Evolutionary conservation across 1,140 invertebrate species (phyloP).

Genomic region (Drosophila sproati): DNA sequence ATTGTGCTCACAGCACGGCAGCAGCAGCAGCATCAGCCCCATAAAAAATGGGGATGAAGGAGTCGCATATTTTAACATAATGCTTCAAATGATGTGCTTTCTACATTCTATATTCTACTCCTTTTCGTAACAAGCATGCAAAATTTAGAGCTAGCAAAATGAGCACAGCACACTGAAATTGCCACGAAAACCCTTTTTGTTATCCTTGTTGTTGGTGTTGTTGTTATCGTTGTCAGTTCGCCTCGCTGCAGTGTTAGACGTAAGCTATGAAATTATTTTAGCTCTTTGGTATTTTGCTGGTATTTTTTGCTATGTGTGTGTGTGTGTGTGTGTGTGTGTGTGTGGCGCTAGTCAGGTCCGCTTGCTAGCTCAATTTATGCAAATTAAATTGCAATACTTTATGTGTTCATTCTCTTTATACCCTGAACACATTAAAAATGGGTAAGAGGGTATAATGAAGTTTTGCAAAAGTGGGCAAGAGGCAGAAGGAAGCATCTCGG

Average conservation of each 20-base stretch:
- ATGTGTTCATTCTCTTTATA: constrained; percentile 34
- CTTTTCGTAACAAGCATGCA: constrained; percentile 54
- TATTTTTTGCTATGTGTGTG: constrained; percentile 33
- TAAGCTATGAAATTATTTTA: constrained; percentile 76
- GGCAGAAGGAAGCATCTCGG: too few species aligned
- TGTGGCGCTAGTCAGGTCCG: constrained; percentile 8
- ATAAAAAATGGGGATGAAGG: constrained; percentile 33
- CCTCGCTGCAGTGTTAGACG: constrained; percentile 68
- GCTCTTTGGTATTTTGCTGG: constrained; percentile 69
- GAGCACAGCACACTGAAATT: constrained; percentile 71
- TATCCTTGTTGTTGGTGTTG: constrained; percentile 36
- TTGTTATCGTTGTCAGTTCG: constrained; percentile 18
- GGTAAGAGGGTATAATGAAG: too few species aligned
- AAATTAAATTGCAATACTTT: constrained; percentile 82
- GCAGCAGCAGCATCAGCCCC: constrained; percentile 4
- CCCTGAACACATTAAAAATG: too few species aligned
- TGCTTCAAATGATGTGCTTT: constrained; percentile 78
- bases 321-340: neutral
- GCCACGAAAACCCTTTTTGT: constrained; percentile 70
- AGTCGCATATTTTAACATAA: constrained; percentile 78
- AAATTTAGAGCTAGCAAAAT: constrained; percentile 80
- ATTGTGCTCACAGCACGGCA: constrained; percentile 31
- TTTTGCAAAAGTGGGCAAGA: too few species aligned
- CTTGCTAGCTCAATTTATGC: constrained; percentile 74
- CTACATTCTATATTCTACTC: constrained; percentile 18